These are phyloP conservation scores for Ateles fusciceps DNA, from an alignment of 2,797 vertebrate genomes.

Conservation along the genomic window DNA sequence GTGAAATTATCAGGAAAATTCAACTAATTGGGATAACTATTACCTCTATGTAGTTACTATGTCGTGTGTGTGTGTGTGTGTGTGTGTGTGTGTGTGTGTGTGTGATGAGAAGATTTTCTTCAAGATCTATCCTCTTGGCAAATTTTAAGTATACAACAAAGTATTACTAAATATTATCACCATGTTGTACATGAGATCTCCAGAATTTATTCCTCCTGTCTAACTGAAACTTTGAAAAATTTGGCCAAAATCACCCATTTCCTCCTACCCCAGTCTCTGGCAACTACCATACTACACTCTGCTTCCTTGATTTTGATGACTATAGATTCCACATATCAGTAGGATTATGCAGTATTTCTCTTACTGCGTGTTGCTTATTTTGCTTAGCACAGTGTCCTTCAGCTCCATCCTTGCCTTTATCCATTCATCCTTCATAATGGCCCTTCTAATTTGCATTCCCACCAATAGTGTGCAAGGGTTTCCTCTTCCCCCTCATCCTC, in stretches of 20 bases:
- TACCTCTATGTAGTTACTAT: not conserved
- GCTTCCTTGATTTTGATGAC: not conserved
- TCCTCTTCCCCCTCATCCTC: too few relatives aligned
- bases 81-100: too few relatives aligned
- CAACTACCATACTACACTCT: not conserved
- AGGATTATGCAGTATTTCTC: not conserved
- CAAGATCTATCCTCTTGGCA: not conserved
- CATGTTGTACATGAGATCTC: not conserved
- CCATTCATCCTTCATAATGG: not conserved
- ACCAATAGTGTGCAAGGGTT: not conserved
- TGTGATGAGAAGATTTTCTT: not conserved
- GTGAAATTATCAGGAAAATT: not conserved
- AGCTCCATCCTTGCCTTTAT: not conserved
- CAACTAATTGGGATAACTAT: not conserved
- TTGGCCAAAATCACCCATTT: not conserved
- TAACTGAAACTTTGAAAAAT: not conserved
- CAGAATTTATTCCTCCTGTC: too few relatives aligned
- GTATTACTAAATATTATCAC: not conserved
- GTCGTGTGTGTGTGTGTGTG: too few relatives aligned
- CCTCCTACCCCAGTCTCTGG: not conserved
- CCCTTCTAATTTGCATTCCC: not conserved
- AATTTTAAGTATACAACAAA: not conserved
- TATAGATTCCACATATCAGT: too few relatives aligned
- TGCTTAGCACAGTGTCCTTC: not conserved
- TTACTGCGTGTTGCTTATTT: not conserved